phyloP scores from a whole-genome alignment of 2,888 invertebrate genomes.

The Stramonita haemastoma region DNA sequence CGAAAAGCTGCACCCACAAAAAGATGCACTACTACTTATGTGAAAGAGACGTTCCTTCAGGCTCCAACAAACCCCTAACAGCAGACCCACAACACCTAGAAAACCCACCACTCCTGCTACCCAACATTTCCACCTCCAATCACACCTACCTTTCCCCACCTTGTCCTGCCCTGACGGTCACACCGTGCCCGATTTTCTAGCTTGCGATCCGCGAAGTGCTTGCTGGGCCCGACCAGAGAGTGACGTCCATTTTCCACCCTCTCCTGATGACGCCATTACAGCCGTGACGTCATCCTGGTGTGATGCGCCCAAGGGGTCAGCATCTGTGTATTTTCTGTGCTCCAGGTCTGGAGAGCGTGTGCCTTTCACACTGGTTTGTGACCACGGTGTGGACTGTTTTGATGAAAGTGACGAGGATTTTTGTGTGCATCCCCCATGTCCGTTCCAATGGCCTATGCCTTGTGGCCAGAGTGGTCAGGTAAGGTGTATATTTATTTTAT shows the following conservation, averaged over 20 bases:
- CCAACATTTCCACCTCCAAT: neutral
- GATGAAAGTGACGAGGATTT: conserved; percentile 22
- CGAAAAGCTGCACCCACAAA: neutral
- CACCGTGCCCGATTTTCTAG: neutral
- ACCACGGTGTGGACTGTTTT: neutral
- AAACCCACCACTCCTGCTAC: neutral
- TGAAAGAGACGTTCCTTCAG: neutral
- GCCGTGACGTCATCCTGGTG: neutral
- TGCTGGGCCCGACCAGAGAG: neutral
- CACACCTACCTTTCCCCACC: neutral
- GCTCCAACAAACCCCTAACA: neutral
- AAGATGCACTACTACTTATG: neutral
- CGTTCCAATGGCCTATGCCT: neutral
- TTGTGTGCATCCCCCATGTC: neutral
- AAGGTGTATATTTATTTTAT: too few species aligned
- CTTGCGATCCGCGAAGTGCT: neutral
- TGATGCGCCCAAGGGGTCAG: neutral
- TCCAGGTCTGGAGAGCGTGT: neutral
- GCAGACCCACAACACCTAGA: too few species aligned
- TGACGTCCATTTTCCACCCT: neutral
- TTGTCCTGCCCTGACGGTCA: neutral
- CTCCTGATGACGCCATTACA: neutral
- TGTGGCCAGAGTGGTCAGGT: conserved; percentile 30
- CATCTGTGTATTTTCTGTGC: neutral
- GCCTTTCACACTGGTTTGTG: conserved; percentile 26